These are phyloP conservation scores for Campoplex capitator DNA, from an alignment of 2,888 invertebrate genomes.

Conservation along the genomic window DNA sequence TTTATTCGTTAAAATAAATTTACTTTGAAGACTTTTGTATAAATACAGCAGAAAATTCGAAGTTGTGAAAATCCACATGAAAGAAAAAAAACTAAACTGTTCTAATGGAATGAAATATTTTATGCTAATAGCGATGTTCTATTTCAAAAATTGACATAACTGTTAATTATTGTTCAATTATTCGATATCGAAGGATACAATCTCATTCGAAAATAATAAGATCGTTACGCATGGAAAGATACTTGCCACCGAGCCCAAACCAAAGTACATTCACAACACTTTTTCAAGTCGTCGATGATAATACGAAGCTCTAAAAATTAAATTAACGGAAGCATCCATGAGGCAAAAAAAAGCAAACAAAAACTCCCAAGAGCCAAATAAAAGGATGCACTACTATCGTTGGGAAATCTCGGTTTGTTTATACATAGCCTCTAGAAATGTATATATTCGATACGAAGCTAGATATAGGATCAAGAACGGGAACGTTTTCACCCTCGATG, in stretches of 20 bases:
- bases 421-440: background rate
- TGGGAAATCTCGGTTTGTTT: slow-evolving; percentile 36
- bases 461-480: background rate
- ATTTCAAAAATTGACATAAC: background rate
- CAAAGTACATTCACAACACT: background rate
- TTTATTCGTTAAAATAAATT: background rate
- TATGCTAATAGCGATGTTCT: background rate
- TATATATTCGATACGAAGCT: background rate
- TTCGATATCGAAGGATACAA: background rate
- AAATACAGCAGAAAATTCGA: background rate
- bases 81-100: background rate
- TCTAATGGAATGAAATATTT: background rate
- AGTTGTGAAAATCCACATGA: background rate
- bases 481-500: slow-evolving; percentile 4
- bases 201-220: background rate
- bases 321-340: background rate
- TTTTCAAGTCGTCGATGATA: background rate
- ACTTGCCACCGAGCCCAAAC: background rate
- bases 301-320: background rate
- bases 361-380: slow-evolving; percentile 43
- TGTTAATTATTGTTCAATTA: background rate
- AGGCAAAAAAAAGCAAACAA: slow-evolving; percentile 38
- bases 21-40: background rate
- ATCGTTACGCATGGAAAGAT: background rate
- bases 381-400: slow-evolving; percentile 29